Conservation (phyloP, 2,888 invertebrate genomes). For the Dasypolia templi region DNA sequence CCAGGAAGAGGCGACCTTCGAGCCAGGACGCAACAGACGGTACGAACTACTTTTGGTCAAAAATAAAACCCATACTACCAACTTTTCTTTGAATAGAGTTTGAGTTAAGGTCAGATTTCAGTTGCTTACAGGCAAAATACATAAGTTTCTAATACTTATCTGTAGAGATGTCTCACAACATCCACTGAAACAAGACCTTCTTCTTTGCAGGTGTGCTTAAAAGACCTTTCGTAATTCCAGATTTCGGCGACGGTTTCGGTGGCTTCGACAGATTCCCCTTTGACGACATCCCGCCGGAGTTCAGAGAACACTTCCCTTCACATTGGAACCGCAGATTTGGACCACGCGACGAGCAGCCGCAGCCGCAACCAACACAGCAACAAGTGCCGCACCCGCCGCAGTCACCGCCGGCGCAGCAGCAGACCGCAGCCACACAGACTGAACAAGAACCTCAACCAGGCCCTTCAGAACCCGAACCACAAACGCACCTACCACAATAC, state of each 20-base stretch:
- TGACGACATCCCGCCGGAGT: constrained; percentile 88
- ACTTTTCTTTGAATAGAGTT: neutral
- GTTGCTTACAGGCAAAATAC: constrained; percentile 22
- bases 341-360: constrained; percentile 78
- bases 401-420: constrained; percentile 75
- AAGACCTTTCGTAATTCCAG: constrained; percentile 82
- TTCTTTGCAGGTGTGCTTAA: constrained; percentile 73
- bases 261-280: constrained; percentile 90
- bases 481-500: constrained; percentile 91
- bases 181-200: constrained; percentile 38
- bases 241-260: constrained; percentile 86
- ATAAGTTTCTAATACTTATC: constrained; percentile 20
- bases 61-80: neutral
- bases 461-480: constrained; percentile 72
- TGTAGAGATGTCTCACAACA: constrained; percentile 34
- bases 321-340: constrained; percentile 86
- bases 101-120: constrained; percentile 26
- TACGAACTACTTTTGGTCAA: constrained; percentile 61
- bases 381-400: constrained; percentile 69
- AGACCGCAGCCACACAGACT: constrained; percentile 85
- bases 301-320: constrained; percentile 87
- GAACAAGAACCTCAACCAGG: constrained; percentile 77
- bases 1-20: constrained; percentile 86
- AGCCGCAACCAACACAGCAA: constrained; percentile 65
- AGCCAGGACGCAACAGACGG: constrained; percentile 87